These are phyloP conservation scores for Magallana gigas DNA, from an alignment of 1,140 invertebrate genomes.

Conservation along the genomic window DNA sequence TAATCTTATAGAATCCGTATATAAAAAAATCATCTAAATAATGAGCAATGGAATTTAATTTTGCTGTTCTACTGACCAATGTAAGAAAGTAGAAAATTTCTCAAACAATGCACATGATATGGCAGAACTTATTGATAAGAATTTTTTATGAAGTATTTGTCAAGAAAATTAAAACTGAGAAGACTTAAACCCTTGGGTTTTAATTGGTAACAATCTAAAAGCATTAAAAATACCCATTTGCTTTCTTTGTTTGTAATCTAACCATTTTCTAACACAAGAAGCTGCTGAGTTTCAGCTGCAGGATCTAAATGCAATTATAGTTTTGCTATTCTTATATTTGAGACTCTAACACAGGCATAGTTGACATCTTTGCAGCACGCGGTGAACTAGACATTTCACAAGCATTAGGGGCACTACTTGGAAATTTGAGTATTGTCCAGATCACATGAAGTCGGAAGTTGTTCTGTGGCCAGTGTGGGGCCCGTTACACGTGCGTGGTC, in stretches of 20 bases:
- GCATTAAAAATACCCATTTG: not conserved
- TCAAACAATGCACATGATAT: not conserved
- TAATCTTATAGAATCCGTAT: too few species aligned
- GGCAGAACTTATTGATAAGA: not conserved
- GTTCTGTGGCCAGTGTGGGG: not conserved
- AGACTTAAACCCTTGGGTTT: not conserved
- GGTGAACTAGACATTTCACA: too few species aligned
- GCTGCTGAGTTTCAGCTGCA: not conserved
- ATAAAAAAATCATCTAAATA: not conserved
- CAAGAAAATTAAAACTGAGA: not conserved
- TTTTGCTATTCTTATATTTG: not conserved
- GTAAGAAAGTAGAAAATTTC: not conserved
- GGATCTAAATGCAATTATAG: not conserved
- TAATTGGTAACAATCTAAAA: not conserved
- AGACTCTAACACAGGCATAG: too few species aligned
- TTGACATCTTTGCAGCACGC: too few species aligned
- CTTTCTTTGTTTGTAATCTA: not conserved
- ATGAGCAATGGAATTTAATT: not conserved
- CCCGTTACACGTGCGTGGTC: not conserved
- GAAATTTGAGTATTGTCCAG: not conserved
- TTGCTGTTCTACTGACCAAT: not conserved
- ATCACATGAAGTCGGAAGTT: not conserved
- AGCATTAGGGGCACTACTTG: too few species aligned
- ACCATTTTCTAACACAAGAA: not conserved
- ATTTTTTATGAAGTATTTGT: not conserved